Percentiles rank a stretch among this genome's conserved stretches.
Evolutionary conservation across 2,113 vertebrate genomes (phyloP).

Genomic region (Cololabis saira): DNA sequence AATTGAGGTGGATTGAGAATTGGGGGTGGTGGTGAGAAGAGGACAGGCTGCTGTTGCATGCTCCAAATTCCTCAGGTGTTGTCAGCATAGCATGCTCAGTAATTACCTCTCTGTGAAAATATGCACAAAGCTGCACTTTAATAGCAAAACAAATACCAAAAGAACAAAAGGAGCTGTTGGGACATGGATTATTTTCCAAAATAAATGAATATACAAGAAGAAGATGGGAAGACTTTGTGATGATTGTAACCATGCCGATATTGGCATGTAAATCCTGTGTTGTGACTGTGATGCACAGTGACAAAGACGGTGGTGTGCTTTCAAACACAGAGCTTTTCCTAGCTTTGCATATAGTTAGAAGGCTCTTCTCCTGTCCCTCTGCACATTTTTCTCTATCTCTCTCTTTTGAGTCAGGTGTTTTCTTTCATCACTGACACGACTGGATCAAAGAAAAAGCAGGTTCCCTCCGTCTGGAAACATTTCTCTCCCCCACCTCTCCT

Average conservation of each 20-base stretch:
- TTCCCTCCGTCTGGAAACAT: conserved; percentile 61
- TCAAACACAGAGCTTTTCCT: conserved; percentile 8
- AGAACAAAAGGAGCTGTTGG: neutral
- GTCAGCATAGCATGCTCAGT: conserved; percentile 69
- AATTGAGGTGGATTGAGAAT: conserved; percentile 23
- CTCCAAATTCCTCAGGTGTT: conserved; percentile 82
- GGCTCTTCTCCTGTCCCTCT: neutral
- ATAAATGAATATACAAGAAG: neutral
- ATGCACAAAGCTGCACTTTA: conserved; percentile 38
- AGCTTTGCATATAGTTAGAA: conserved; percentile 9
- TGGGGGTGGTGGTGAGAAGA: conserved; percentile 35
- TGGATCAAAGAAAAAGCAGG: conserved; percentile 42
- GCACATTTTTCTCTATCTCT: neutral
- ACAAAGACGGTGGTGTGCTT: conserved; percentile 3
- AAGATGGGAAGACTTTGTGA: neutral
- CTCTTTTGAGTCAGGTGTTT: conserved; percentile 31
- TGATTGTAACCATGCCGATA: too few relatives aligned
- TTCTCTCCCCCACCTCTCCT: conserved; percentile 26
- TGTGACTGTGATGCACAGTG: conserved; percentile 5
- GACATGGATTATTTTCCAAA: neutral
- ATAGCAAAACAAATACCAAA: conserved; percentile 11
- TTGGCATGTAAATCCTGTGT: conserved; percentile 21
- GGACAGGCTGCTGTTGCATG: conserved; percentile 70
- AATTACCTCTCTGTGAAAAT: conserved; percentile 73
- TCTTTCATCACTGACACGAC: conserved; percentile 34